Evolutionary conservation across 2,113 vertebrate species (phyloP).

Genomic region (Phyllopteryx taeniolatus): DNA sequence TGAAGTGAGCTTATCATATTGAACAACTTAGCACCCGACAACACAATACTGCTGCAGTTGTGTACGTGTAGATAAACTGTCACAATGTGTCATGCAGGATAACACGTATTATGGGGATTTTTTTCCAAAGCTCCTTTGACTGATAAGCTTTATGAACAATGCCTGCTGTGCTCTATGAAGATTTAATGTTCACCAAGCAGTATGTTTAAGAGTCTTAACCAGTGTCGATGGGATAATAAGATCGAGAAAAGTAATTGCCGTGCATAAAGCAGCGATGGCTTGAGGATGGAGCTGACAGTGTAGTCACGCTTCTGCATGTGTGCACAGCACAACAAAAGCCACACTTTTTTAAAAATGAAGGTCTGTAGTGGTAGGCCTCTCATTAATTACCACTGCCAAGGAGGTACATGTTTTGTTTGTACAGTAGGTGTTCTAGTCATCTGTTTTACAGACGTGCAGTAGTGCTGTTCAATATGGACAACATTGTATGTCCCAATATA

Average conservation of each 20-base stretch:
- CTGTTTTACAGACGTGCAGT: not conserved
- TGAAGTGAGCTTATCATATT: not conserved
- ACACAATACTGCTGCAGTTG: not conserved
- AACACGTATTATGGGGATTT: conserved; percentile 1
- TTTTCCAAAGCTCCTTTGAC: conserved; percentile 5
- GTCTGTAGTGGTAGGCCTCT: not conserved
- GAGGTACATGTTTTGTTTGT: not conserved
- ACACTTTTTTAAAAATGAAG: not conserved
- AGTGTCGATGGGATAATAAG: conserved; percentile 7
- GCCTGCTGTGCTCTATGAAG: conserved; percentile 4
- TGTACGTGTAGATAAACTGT: not conserved
- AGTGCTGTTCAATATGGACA: not conserved
- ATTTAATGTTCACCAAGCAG: conserved; percentile 6
- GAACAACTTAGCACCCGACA: not conserved
- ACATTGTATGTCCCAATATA: not conserved
- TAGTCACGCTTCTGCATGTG: not conserved
- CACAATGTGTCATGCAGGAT: not conserved
- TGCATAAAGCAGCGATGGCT: not conserved
- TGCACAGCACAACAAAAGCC: not conserved
- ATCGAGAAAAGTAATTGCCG: conserved; percentile 8
- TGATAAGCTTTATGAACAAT: conserved; percentile 11
- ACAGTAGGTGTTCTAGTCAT: not conserved
- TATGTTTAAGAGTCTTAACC: conserved; percentile 5
- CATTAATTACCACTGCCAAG: conserved; percentile 1
- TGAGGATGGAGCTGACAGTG: conserved; percentile 3